Evolutionary conservation across 2,797 vertebrate species (phyloP).

Genomic region (Harpia harpyja): DNA sequence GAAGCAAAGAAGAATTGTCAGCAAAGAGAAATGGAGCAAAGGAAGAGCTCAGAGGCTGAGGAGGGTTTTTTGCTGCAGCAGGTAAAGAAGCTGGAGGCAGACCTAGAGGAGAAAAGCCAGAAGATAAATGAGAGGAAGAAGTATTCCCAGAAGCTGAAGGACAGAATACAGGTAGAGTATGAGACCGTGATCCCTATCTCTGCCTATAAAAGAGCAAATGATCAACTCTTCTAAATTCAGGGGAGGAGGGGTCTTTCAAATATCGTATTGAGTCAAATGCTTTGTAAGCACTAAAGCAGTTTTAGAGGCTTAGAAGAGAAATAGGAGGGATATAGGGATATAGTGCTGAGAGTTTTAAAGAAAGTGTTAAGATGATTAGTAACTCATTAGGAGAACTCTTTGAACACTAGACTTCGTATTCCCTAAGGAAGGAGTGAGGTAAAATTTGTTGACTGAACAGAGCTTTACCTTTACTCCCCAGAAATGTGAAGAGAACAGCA

Average conservation of each 20-base stretch:
- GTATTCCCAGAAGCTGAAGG: conserved; percentile 86
- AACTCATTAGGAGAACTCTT: not conserved
- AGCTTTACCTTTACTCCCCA: not conserved
- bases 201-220: not conserved
- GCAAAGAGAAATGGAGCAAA: conserved; percentile 85
- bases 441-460: not conserved
- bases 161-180: conserved; percentile 85
- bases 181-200: not conserved
- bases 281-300: not conserved
- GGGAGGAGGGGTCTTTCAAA: not conserved
- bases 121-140: conserved; percentile 84
- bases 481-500: not conserved
- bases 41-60: conserved; percentile 77
- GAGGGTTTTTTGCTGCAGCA: conserved; percentile 80
- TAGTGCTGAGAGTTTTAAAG: not conserved
- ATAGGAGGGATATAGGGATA: not conserved
- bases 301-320: not conserved
- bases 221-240: not conserved
- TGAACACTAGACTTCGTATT: not conserved
- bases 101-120: conserved; percentile 83
- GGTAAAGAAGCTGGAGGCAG: conserved; percentile 84
- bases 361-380: not conserved
- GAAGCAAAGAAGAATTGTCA: conserved; percentile 84
- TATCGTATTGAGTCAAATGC: not conserved
- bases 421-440: not conserved